Conservation (phyloP, 2,888 invertebrate genomes). For the Caenorhabditis japonica region DNA sequence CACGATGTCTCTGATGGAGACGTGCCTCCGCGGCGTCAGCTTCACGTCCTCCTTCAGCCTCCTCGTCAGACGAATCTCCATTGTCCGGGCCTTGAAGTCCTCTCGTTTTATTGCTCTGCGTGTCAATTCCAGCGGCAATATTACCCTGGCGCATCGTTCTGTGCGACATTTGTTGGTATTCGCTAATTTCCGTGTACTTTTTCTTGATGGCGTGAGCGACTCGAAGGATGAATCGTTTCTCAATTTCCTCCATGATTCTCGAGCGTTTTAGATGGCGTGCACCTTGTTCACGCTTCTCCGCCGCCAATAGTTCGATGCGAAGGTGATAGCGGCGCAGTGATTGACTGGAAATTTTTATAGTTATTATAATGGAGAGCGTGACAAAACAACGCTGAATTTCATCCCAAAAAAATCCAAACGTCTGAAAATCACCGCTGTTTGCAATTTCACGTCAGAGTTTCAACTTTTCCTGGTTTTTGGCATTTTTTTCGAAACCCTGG, state of each 20-base stretch:
- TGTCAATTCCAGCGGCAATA: constrained; percentile 43
- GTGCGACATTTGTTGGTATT: constrained; percentile 60
- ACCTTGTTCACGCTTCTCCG: constrained; percentile 84
- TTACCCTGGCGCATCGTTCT: constrained; percentile 56
- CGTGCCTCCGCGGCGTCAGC: constrained; percentile 73
- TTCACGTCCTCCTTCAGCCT: constrained; percentile 71
- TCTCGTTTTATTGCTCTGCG: not conserved
- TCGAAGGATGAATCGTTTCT: constrained; percentile 79
- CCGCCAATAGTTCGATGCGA: constrained; percentile 80
- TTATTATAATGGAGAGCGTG: too few relatives aligned
- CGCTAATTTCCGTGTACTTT: constrained; percentile 55
- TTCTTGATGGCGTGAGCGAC: constrained; percentile 57
- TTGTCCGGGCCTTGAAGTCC: constrained; percentile 54
- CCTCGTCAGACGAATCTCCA: constrained; percentile 71
- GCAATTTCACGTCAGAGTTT: too few relatives aligned
- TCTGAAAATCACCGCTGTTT: too few relatives aligned
- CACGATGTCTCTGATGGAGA: constrained; percentile 70
- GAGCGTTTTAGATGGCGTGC: constrained; percentile 82
- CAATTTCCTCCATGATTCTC: constrained; percentile 79
- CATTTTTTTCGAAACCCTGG: too few relatives aligned
- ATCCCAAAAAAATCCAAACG: too few relatives aligned
- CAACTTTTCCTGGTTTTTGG: too few relatives aligned
- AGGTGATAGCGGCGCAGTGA: constrained; percentile 67
- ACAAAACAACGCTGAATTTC: too few relatives aligned
- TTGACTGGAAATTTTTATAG: constrained; percentile 41